Evolutionary conservation across 2,888 invertebrate genomes (phyloP).

Genomic region (Neoitamus cyanurus): DNA sequence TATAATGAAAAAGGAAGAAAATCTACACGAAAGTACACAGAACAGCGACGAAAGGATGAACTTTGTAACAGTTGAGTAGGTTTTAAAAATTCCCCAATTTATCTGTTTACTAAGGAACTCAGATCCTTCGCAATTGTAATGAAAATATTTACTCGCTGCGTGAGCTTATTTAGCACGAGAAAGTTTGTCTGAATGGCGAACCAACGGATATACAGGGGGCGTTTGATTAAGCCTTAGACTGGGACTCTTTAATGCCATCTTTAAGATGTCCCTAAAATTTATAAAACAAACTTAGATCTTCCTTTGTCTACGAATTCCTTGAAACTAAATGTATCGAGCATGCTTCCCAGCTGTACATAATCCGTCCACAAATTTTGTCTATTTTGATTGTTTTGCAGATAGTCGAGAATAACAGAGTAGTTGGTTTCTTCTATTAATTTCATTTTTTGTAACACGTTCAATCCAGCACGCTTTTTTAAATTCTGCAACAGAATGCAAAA

Average conservation of each 20-base stretch:
- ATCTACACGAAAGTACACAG: background rate
- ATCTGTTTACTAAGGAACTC: slow-evolving; percentile 24
- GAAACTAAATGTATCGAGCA: no score
- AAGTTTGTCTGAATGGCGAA: background rate
- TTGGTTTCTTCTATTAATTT: no score
- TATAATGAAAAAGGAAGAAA: background rate
- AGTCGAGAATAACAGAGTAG: no score
- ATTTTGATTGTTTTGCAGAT: no score
- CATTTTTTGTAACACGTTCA: no score
- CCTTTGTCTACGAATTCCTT: background rate
- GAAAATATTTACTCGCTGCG: slow-evolving; percentile 11
- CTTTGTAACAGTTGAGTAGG: background rate
- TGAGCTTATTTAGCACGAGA: background rate
- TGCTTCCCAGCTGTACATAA: no score
- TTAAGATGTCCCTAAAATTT: background rate
- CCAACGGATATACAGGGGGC: background rate
- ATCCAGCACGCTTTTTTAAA: no score
- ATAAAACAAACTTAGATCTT: background rate
- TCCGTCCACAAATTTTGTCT: no score
- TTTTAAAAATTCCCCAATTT: background rate
- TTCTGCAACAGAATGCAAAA: no score
- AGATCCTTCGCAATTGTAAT: background rate
- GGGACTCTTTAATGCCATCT: background rate
- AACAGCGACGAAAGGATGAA: background rate
- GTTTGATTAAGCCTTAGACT: background rate